Conservation (phyloP, 2,888 invertebrate genomes). For the Drosophila percnosoma region DNA sequence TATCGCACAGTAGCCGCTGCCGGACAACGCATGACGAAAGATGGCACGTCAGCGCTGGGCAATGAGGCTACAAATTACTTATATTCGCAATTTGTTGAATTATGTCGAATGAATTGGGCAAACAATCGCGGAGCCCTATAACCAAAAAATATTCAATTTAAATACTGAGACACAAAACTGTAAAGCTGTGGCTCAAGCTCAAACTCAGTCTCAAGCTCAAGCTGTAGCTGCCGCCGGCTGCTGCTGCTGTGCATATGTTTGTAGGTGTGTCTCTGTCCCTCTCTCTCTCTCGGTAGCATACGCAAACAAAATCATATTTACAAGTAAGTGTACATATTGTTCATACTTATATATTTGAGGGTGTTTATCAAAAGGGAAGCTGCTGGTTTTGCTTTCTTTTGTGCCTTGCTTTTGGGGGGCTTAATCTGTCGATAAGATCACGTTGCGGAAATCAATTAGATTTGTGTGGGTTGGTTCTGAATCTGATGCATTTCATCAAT, state of each 20-base stretch:
- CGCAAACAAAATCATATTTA: constrained; percentile 16
- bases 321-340: constrained; percentile 10
- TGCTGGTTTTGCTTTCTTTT: constrained; percentile 69
- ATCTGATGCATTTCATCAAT: constrained; percentile 20
- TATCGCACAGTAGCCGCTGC: constrained; percentile 57
- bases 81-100: constrained; percentile 60
- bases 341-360: constrained; percentile 38
- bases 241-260: constrained; percentile 28
- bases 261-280: constrained; percentile 56
- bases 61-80: constrained; percentile 70
- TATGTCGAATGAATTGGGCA: constrained; percentile 75
- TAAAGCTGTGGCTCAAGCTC: constrained; percentile 15
- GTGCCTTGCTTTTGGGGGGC: constrained; percentile 22
- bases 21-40: constrained; percentile 28
- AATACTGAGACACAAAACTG: constrained; percentile 29
- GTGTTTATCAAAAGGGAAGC: constrained; percentile 43
- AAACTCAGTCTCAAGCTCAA: background rate
- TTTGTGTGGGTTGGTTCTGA: background rate
- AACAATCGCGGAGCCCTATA: constrained; percentile 35
- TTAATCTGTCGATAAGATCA: constrained; percentile 28
- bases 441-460: constrained; percentile 66
- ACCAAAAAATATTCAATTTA: constrained; percentile 7
- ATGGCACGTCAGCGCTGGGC: constrained; percentile 33
- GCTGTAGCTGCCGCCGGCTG: constrained; percentile 20
- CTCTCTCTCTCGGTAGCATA: constrained; percentile 14